Evolutionary conservation across 2,888 invertebrate genomes (phyloP), one percentile per base, ranked within the genome.

Genomic region (Hofmannophila pseudospretella): DNA sequence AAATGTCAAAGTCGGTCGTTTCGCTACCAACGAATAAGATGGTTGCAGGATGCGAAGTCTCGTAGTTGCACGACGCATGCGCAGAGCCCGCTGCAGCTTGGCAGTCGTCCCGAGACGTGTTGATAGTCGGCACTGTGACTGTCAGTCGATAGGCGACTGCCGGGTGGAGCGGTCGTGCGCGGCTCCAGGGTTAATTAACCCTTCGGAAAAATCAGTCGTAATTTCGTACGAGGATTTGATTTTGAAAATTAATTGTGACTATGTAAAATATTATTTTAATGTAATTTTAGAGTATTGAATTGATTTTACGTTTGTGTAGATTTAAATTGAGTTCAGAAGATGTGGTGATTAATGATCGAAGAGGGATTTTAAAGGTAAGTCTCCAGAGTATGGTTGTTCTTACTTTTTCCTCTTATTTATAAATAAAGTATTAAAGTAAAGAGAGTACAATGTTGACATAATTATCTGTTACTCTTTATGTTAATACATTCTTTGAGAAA

Each of bases 1-100:
- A 75, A 52, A 44, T 49, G 49, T 53, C 31, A 59, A 42, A 60
- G 51, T 69, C 33, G 49, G 16, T 48, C 39, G 58, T 38, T 30
- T 51, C 42, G 44, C 36, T 31, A 23, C 38, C 7, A 34, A 37
- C 34, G 39, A 54, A 51, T 44, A 42, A 58, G 48, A 53, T 47
- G 32, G 11, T 42, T 49, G 48, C 47, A 61, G 61, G 64, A 66
- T 65, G 67, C 45, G 45, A 63, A 65, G 57, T 53, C 62, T 62
- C 60, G 68, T 69, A 67, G 67, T 72, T 76, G 76, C 70, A 73
- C 45, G 38, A 58, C 81, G 85, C 85, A 72, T 70, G 84, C 84
- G 84, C 53, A 41, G 41, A 35, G 41, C 45, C 64, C 64, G 70
- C 67, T 84, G 84, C 84, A 84, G 82, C 72, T 73, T 63, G 63